Conservation (phyloP, 2,888 invertebrate species). For the Hirtodrosophila trivittata region DNA sequence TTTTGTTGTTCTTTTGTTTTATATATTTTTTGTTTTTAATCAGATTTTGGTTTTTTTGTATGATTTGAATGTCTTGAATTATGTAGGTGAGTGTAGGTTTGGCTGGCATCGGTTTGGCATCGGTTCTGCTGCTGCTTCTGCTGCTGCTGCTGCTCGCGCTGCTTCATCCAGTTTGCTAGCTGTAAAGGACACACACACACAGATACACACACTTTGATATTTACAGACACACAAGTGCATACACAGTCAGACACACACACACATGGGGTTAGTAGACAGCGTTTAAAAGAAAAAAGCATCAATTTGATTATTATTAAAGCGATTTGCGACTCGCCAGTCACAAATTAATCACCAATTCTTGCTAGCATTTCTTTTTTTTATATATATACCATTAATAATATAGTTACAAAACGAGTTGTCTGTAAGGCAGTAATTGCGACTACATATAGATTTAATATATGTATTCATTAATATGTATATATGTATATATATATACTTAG, state of each 20-base stretch:
- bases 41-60: too few species aligned
- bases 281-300: conserved; percentile 51
- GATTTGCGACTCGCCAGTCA: too few species aligned
- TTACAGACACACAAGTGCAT: conserved; percentile 25
- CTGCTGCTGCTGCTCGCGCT: neutral
- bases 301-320: conserved; percentile 55
- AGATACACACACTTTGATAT: conserved; percentile 2
- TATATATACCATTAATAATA: too few species aligned
- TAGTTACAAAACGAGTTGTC: conserved; percentile 48
- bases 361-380: conserved; percentile 58
- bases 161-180: conserved; percentile 30
- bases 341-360: conserved; percentile 64
- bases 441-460: conserved; percentile 16
- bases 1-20: conserved; percentile 13
- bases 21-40: conserved; percentile 18
- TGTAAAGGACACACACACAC: conserved; percentile 27
- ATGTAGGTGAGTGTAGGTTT: neutral
- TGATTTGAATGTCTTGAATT: conserved; percentile 9
- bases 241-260: conserved; percentile 17
- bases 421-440: neutral
- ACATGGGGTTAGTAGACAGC: conserved; percentile 63
- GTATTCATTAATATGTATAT: conserved; percentile 3
- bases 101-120: conserved; percentile 7
- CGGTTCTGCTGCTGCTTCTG: neutral
- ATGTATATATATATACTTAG: conserved; percentile 16